These are phyloP conservation scores for Hirundo rustica DNA, from an alignment of 2,797 vertebrate genomes.

Conservation along the genomic window DNA sequence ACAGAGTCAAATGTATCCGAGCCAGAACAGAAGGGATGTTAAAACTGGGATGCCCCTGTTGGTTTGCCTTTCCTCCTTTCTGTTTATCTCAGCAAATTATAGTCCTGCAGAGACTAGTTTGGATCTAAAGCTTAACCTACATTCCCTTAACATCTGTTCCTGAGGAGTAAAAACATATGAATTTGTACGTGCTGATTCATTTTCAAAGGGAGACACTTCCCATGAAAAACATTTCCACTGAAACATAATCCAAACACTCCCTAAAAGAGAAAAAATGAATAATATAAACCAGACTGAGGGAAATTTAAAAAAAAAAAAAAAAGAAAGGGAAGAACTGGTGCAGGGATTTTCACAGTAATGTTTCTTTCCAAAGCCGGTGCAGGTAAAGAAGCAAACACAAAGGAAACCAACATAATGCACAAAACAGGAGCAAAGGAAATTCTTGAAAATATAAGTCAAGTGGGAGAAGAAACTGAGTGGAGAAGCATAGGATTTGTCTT, in stretches of 20 bases:
- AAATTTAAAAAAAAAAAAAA: background rate
- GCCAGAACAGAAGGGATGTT: constrained; percentile 53
- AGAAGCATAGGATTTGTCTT: background rate
- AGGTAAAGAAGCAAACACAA: background rate
- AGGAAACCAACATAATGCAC: background rate
- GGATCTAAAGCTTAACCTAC: constrained; percentile 49
- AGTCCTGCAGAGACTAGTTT: constrained; percentile 40
- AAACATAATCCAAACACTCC: background rate
- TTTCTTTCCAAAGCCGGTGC: background rate
- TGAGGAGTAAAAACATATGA: constrained; percentile 5
- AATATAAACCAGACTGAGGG: background rate
- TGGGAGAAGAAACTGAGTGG: background rate
- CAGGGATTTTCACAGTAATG: background rate
- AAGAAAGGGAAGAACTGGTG: background rate
- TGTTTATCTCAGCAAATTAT: constrained; percentile 52
- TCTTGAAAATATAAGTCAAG: background rate
- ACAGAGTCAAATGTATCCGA: background rate
- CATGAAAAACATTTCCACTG: background rate
- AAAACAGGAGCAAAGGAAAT: background rate
- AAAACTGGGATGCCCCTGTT: constrained; percentile 42
- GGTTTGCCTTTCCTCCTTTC: constrained; percentile 40
- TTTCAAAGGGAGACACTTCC: constrained; percentile 25
- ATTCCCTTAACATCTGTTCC: constrained; percentile 52
- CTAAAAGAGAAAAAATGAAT: background rate
- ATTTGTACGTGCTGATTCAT: constrained; percentile 25